Evolutionary conservation across 1,140 invertebrate species (phyloP), one percentile per base, ranked within the genome.

Genomic region (Neoseiulus cucumeris): DNA sequence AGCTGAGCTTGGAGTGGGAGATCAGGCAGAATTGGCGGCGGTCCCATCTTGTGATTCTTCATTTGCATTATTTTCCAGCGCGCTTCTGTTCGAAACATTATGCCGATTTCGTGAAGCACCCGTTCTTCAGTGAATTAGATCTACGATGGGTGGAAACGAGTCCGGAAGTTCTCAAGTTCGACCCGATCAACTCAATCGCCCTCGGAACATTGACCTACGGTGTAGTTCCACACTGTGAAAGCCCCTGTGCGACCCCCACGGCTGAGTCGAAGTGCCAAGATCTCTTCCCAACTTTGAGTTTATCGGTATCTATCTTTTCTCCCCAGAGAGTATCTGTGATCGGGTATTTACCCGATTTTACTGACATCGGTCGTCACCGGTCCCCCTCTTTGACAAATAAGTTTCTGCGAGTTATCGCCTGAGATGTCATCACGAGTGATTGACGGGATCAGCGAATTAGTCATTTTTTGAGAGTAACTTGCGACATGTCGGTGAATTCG

Each of bases 161-260:
- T 33, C 51, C 51, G 1, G 51, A 59, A 25, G 51, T 59, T 1
- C 51, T 59, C 14, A 59, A 59, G 9, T 59, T 59, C 51, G 51
- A 59, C 22, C 51, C 51, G 1, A 17, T 59, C 12, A 25, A 25
- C 2, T 59, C 51, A 0, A 20, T 59, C 14, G 14, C 14, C 51
- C 14, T 33, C 4, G 51, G 51, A 59, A 59, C 51, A 33, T 33
- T 59, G 25, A 59, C 51, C 51, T 59, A 59, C 51, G 51, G 22
- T 25, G 22, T 59, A 25, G 14, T 17, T 2, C 51, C 25, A 20
- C 25, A 33, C 25, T 20, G 22, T 33, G 51, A 59, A 1, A 29
- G 25, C 25, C 51, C 51, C 51, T 25, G 33, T 6, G 51, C 51
- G 14, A 59, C 51, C 2, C 51, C 51, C 51, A 59, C 51, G 1